Evolutionary conservation across 2,113 vertebrate genomes (phyloP), one percentile per base, ranked within the genome.

Genomic region (Monopterus albus): DNA sequence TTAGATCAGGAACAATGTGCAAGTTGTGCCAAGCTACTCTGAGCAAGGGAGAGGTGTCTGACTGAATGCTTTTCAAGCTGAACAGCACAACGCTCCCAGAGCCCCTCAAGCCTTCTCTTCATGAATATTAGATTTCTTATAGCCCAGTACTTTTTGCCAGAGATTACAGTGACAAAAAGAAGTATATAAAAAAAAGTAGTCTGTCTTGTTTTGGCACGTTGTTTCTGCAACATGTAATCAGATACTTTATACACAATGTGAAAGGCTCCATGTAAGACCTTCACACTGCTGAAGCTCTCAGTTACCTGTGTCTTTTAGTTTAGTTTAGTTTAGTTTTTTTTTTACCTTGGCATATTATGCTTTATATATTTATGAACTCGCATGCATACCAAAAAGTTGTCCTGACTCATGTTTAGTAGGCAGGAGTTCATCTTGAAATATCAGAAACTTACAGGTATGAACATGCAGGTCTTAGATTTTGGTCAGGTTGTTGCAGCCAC

Each of bases 81-180:
- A 11, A 42, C 53, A 39, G 12, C 57, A 53, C 46, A 40, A 50
- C 4, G 58, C 70, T 75, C 40, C 17, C 39, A 38, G 9, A 50
- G 53, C 40, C 71, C 59, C 51, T 73, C 63, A 29, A 74, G 42
- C 74, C 36, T 18, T 63, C 49, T 62, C 25, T 62, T 66, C 40
- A 57, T 74, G 38, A 79, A 77, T 83, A 79, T 85, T 71, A 78
- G 43, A 73, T 59, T 72, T 79, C 33, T 49, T 45, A 60, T 23
- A 60, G 10, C 23, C 31, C 12, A n/a, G 38, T 65, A 20, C 28
- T 17, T 60, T 71, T 45, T 59, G n/a, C 38, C 14, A 28, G 8
- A 42, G 38, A 66, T 68, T 51, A 59, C 23, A 35, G 31, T 31
- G 18, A 62, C 6, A 51, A 53, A 75, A 36, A 50, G 1, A 21